phyloP scores from a whole-genome alignment of 2,113 vertebrate genomes.

The Meleagris gallopavo region DNA sequence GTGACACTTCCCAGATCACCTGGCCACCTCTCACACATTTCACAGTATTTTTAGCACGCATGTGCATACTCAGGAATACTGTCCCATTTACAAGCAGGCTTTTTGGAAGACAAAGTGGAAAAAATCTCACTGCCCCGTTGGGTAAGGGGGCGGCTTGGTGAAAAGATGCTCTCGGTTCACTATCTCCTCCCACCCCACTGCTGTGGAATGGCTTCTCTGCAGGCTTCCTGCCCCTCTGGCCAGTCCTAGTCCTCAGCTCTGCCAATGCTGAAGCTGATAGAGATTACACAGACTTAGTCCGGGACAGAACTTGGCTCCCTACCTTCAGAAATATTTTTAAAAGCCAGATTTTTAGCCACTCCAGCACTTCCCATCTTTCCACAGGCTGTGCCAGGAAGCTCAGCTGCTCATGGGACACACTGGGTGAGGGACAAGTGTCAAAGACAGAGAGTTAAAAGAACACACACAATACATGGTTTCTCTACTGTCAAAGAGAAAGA shows the following conservation, averaged over 20 bases:
- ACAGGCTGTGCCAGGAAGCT: fast-evolving
- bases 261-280: not conserved
- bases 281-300: not conserved
- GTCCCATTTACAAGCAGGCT: not conserved
- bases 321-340: constrained; percentile 21
- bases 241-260: not conserved
- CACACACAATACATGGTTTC: not conserved
- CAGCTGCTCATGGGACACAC: not conserved
- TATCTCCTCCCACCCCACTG: not conserved
- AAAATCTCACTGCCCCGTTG: fast-evolving
- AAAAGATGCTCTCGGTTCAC: not conserved
- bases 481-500: not conserved
- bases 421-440: not conserved
- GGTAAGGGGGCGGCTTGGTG: not conserved
- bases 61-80: not conserved
- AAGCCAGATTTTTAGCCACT: not conserved
- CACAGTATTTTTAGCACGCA: constrained; percentile 20
- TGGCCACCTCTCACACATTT: not conserved
- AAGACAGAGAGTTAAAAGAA: not conserved
- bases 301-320: not conserved
- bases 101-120: not conserved
- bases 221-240: not conserved
- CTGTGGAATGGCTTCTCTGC: fast-evolving
- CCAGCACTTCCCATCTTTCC: not conserved
- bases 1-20: constrained; percentile 17